Conservation (phyloP, 1,140 invertebrate genomes). For the Panulirus ornatus region DNA sequence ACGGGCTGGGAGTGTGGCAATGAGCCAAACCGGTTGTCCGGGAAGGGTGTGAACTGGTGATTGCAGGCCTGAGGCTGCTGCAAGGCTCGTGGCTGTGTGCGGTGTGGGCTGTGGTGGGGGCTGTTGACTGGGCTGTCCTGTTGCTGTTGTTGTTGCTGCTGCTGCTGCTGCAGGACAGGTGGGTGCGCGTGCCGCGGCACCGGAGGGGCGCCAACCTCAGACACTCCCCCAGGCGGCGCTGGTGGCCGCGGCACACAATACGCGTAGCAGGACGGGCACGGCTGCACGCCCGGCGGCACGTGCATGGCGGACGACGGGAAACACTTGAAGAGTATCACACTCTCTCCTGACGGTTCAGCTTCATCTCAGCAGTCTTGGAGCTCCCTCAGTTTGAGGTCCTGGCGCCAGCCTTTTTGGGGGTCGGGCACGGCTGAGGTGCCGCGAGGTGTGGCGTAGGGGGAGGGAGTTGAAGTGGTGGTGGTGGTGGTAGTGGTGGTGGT, state of each 20-base stretch:
- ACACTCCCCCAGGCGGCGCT: constrained; percentile 3
- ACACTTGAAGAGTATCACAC: neutral
- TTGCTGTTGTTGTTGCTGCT: constrained; percentile 16
- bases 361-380: too few relatives aligned
- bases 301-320: constrained; percentile 35
- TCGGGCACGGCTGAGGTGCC: too few relatives aligned
- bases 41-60: constrained; percentile 15
- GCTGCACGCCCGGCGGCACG: constrained; percentile 58
- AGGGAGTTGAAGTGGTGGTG: too few relatives aligned
- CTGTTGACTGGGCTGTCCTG: constrained; percentile 46
- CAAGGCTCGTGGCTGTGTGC: constrained; percentile 51
- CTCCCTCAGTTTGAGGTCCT: too few relatives aligned
- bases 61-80: constrained; percentile 24
- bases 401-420: too few relatives aligned
- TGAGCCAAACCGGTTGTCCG: constrained; percentile 40
- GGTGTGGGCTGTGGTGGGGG: constrained; percentile 64
- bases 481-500: neutral
- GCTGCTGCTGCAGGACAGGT: constrained; percentile 28
- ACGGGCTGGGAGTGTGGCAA: constrained; percentile 46
- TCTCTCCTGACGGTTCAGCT: too few relatives aligned
- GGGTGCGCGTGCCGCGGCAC: constrained; percentile 61
- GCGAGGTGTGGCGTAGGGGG: too few relatives aligned
- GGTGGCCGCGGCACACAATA: constrained; percentile 52
- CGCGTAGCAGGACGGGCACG: constrained; percentile 61
- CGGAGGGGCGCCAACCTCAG: constrained; percentile 19